Evolutionary conservation across 2,888 invertebrate species (phyloP).

Genomic region (Esperia sulphurella): DNA sequence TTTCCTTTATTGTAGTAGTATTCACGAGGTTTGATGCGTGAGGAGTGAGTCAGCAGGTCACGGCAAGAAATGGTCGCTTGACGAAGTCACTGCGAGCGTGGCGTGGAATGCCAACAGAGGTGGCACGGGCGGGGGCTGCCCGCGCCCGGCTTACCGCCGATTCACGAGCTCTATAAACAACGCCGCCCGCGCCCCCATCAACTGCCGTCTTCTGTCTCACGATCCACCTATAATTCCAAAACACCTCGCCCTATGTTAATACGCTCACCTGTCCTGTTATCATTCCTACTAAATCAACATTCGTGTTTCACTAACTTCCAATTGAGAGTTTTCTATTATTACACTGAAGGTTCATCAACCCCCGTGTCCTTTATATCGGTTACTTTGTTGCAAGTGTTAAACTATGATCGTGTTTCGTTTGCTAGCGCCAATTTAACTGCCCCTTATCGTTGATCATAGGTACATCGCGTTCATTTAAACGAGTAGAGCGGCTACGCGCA

Average conservation of each 20-base stretch:
- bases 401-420: slow-evolving; percentile 37
- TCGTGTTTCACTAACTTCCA: slow-evolving; percentile 12
- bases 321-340: slow-evolving; percentile 12
- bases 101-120: slow-evolving; percentile 35
- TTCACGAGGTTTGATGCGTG: slow-evolving; percentile 12
- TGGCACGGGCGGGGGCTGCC: slow-evolving; percentile 22
- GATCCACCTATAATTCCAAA: slow-evolving; percentile 12
- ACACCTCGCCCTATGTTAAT: slow-evolving; percentile 14
- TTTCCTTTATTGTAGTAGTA: slow-evolving; percentile 1
- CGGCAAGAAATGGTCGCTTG: slow-evolving; percentile 22
- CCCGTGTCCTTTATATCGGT: slow-evolving; percentile 28
- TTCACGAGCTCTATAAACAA: slow-evolving; percentile 47
- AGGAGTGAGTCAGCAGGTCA: slow-evolving; percentile 24
- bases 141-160: slow-evolving; percentile 36
- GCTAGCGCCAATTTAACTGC: slow-evolving; percentile 40
- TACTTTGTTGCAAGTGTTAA: slow-evolving; percentile 26
- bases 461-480: slow-evolving; percentile 45
- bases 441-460: slow-evolving; percentile 43
- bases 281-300: slow-evolving; percentile 7
- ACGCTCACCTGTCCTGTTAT: slow-evolving; percentile 15
- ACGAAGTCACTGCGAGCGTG: slow-evolving; percentile 25
- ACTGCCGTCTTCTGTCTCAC: slow-evolving; percentile 20
- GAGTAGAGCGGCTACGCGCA: slow-evolving; percentile 1
- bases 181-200: slow-evolving; percentile 21
- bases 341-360: slow-evolving; percentile 29